These are phyloP conservation scores for Myrmophylax atrothorax DNA, from an alignment of 2,113 vertebrate species.

Conservation along the genomic window DNA sequence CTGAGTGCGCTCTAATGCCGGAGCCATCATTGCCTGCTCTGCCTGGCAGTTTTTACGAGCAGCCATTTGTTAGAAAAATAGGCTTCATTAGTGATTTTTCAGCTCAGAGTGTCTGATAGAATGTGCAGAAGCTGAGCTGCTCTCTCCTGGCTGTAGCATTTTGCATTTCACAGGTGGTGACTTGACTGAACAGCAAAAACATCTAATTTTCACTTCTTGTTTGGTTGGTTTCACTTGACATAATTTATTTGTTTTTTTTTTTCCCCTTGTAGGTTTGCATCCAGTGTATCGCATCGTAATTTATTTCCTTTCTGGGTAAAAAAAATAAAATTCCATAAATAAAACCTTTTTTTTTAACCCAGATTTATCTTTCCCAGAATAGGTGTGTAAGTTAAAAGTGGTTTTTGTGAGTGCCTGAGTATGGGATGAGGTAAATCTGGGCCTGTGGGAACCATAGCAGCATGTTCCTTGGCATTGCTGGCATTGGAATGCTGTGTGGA, in stretches of 20 bases:
- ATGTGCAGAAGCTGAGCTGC: not conserved
- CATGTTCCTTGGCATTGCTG: not conserved
- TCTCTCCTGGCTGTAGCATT: not conserved
- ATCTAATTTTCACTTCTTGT: conserved; percentile 48
- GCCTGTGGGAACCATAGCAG: not conserved
- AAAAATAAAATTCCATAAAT: not conserved
- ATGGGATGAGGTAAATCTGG: not conserved
- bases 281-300: not conserved
- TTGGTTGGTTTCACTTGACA: conserved; percentile 36
- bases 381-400: not conserved
- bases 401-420: not conserved
- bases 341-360: not conserved
- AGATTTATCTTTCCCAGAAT: not conserved
- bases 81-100: not conserved
- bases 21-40: not conserved
- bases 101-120: not conserved
- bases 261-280: not conserved
- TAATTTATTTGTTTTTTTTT: not conserved
- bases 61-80: conserved; percentile 44
- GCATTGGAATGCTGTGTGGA: not conserved
- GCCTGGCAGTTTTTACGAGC: conserved; percentile 34
- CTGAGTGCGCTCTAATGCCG: not conserved
- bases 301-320: not conserved
- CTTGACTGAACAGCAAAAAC: conserved; percentile 19
- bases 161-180: conserved; percentile 47